Evolutionary conservation across 2,797 vertebrate genomes (phyloP).

Genomic region (Xenopus petersii): DNA sequence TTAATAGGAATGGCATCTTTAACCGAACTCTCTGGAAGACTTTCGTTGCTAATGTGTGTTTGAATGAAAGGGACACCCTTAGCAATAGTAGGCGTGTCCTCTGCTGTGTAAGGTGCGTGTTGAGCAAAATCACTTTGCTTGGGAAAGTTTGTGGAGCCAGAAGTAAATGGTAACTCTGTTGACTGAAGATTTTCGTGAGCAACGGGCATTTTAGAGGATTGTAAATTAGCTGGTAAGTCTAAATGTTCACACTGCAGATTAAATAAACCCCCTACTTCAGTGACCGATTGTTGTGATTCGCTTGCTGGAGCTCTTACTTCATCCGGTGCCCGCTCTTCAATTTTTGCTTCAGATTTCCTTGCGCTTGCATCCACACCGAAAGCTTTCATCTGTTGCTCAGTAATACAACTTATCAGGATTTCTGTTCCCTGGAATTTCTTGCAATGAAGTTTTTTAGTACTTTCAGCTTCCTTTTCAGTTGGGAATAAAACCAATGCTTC

Average conservation of each 20-base stretch:
- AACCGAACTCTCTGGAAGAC: slow-evolving; percentile 60
- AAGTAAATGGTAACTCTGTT: too few relatives aligned
- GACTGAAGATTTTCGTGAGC: too few relatives aligned
- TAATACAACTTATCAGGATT: slow-evolving; percentile 84
- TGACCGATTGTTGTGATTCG: too few relatives aligned
- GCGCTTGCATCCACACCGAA: slow-evolving; percentile 59
- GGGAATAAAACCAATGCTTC: slow-evolving; percentile 87
- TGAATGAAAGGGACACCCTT: not conserved
- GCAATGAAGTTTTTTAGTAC: slow-evolving; percentile 80
- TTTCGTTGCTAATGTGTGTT: slow-evolving; percentile 50
- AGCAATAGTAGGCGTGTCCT: not conserved
- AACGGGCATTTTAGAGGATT: too few relatives aligned
- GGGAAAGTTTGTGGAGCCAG: too few relatives aligned
- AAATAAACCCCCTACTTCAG: too few relatives aligned
- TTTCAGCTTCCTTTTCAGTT: slow-evolving; percentile 80
- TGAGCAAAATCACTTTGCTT: too few relatives aligned
- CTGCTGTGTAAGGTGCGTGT: not conserved
- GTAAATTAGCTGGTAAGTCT: too few relatives aligned
- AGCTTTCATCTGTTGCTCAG: slow-evolving; percentile 81
- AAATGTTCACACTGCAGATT: too few relatives aligned
- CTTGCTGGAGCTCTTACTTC: not conserved
- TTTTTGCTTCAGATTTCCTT: not conserved
- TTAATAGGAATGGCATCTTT: slow-evolving; percentile 60
- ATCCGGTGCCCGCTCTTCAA: slow-evolving; percentile 27
- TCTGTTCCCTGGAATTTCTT: slow-evolving; percentile 85